Conservation (phyloP, 2,113 vertebrate species). For the Syrmaticus mikado region DNA sequence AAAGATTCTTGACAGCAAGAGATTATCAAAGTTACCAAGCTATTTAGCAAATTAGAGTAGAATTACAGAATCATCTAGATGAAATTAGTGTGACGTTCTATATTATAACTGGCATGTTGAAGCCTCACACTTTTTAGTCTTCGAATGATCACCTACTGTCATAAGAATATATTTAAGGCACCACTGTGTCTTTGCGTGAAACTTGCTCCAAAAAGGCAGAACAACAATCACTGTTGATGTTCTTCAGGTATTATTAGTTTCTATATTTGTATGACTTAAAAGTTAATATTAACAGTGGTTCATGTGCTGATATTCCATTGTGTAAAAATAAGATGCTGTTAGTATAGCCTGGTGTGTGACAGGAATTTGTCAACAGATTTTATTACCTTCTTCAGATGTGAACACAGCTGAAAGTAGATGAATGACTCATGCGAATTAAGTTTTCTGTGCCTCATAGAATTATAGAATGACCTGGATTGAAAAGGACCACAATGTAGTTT, state of each 20-base stretch:
- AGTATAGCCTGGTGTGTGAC: accelerated
- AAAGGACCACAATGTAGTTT: no score
- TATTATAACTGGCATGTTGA: not conserved
- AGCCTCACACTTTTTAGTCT: not conserved
- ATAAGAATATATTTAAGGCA: not conserved
- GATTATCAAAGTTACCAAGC: not conserved
- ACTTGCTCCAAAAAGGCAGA: not conserved
- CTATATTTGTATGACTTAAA: not conserved
- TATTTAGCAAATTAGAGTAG: not conserved
- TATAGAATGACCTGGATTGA: no score
- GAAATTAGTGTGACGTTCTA: not conserved
- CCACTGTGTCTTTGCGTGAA: accelerated
- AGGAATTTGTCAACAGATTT: not conserved
- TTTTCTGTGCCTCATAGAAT: not conserved
- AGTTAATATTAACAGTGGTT: not conserved
- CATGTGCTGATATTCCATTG: not conserved
- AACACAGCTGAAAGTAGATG: not conserved
- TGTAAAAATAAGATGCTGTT: not conserved
- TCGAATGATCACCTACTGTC: not conserved
- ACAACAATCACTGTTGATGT: not conserved
- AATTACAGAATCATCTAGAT: not conserved
- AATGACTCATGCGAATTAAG: not conserved
- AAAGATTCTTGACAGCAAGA: conserved; percentile 3
- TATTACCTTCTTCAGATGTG: not conserved
- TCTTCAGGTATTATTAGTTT: not conserved